Conservation (phyloP, 2,113 vertebrate genomes). For the Nymphicus hollandicus region DNA sequence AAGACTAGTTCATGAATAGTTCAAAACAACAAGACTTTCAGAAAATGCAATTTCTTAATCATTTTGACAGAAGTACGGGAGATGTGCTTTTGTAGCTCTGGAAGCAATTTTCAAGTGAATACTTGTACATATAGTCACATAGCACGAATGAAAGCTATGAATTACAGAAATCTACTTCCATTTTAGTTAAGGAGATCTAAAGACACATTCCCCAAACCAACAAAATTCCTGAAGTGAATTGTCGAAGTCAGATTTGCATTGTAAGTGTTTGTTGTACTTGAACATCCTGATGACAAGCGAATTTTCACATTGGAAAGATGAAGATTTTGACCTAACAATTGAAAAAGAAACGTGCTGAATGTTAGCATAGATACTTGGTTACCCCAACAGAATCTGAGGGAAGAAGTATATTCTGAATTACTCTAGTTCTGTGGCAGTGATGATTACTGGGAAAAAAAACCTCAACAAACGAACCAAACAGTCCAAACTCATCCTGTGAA, state of each 20-base stretch:
- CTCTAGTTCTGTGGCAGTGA: not conserved
- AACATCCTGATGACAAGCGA: not conserved
- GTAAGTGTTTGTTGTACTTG: not conserved
- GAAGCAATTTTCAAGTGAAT: conserved; percentile 26
- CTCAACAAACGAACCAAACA: not conserved
- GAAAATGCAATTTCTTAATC: conserved; percentile 3
- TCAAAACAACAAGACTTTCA: not conserved
- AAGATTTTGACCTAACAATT: not conserved
- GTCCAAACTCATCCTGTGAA: not conserved
- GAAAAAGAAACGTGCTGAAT: not conserved
- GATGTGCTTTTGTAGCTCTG: conserved; percentile 25
- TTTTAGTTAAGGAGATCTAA: not conserved
- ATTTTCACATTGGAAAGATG: not conserved
- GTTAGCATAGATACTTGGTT: not conserved
- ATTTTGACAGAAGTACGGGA: conserved; percentile 13
- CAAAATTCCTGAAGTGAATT: not conserved
- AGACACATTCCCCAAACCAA: not conserved
- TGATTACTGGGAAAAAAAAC: not conserved
- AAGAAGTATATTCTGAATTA: not conserved
- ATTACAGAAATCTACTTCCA: not conserved
- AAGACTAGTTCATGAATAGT: conserved; percentile 12
- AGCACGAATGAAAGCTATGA: not conserved
- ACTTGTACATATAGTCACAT: not conserved
- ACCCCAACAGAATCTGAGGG: not conserved
- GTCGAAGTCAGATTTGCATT: not conserved